Conservation (phyloP, 2,888 invertebrate species). For the Gymnoscelis rufifasciata region DNA sequence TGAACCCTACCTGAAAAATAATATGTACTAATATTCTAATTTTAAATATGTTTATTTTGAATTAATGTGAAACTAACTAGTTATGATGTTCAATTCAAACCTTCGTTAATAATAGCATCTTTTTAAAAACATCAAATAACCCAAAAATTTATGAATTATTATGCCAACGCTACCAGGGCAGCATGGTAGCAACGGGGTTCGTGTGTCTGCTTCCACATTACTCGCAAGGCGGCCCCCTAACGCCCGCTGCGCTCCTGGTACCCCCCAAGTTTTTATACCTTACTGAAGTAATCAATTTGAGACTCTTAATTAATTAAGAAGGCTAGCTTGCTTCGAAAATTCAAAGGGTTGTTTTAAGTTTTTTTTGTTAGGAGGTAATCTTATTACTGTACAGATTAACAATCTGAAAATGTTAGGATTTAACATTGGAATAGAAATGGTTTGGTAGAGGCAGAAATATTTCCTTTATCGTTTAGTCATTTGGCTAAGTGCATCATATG, state of each 20-base stretch:
- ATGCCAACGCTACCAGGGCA: constrained; percentile 57
- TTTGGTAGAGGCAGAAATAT: no score
- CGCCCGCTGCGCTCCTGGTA: constrained; percentile 63
- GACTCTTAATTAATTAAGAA: constrained; percentile 76
- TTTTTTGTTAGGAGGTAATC: no score
- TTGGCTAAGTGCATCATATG: no score
- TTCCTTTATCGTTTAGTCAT: no score
- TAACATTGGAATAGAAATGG: no score
- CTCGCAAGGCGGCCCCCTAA: constrained; percentile 69
- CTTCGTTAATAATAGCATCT: not conserved
- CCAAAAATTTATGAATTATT: constrained; percentile 25
- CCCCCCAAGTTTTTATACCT: constrained; percentile 73
- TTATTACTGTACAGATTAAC: no score
- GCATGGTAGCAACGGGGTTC: constrained; percentile 63
- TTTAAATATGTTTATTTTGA: no score
- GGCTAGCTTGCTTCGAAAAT: constrained; percentile 5
- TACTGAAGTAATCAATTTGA: constrained; percentile 78
- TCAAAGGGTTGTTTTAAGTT: constrained; percentile 4
- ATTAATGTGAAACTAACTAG: no score
- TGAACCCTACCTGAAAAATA: no score
- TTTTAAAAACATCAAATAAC: not conserved
- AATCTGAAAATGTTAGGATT: no score
- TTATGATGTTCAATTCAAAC: not conserved
- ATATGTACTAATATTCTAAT: no score
- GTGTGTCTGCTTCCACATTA: constrained; percentile 79